A percentile compares a stretch with the other conserved stretches of the same genome.
These are phyloP conservation scores for Sander vitreus DNA, from an alignment of 2,113 vertebrate genomes.

Conservation along the genomic window DNA sequence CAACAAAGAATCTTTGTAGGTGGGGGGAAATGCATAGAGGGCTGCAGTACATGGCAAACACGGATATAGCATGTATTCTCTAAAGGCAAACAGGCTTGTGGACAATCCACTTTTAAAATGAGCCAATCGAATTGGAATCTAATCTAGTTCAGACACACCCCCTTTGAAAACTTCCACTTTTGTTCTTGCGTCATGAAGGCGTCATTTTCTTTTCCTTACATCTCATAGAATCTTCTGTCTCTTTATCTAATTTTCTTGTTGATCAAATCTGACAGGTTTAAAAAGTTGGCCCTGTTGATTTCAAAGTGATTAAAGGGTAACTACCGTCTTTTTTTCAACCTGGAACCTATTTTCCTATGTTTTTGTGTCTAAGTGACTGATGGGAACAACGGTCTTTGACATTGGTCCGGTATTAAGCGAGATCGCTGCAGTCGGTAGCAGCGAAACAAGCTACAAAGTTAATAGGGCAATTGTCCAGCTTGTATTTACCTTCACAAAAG, in stretches of 20 bases:
- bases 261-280: background rate
- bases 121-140: background rate
- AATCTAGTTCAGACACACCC: constrained; percentile 9
- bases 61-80: background rate
- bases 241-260: background rate
- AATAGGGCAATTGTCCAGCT: too few relatives aligned
- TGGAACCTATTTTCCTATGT: too few relatives aligned
- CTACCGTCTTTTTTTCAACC: too few relatives aligned
- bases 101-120: background rate
- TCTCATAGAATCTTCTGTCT: background rate
- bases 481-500: too few relatives aligned
- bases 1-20: too few relatives aligned
- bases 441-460: too few relatives aligned
- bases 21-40: background rate
- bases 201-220: background rate
- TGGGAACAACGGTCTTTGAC: too few relatives aligned
- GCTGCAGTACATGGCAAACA: background rate
- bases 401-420: too few relatives aligned
- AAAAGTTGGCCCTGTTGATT: background rate
- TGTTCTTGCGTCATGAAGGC: background rate
- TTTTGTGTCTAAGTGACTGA: too few relatives aligned
- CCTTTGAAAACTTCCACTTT: constrained; percentile 12
- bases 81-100: background rate
- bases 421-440: too few relatives aligned
- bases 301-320: background rate